Base-by-base conservation (phyloP, 2,797 vertebrate genomes). In the Leucoraja ocellata region DNA sequence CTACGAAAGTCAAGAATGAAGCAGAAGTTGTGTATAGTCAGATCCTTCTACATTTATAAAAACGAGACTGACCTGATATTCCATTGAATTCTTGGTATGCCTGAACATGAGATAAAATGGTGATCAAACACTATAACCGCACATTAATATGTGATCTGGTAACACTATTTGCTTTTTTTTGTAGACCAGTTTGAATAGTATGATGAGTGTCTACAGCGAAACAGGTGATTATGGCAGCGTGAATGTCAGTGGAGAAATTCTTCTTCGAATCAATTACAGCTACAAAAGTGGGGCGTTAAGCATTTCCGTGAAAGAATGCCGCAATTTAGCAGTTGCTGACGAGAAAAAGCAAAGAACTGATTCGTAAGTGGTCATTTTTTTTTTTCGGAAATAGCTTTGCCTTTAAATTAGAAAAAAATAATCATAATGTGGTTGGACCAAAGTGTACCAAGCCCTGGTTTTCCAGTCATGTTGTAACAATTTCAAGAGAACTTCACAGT, bases 131-230 rank as follows among this genome's bases (percentile, higher is more conserved):
- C 1, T 28, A 8, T 63, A 86, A 63, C 3, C 83, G 10, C 83
- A 46, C 46, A 46, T 18, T 46, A 73, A 74, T 91, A 46, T 46
- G 7, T 91, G n/a, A 71, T 46, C 65, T 54, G 1, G 54, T 92
- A 21, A 92, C 39, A n/a, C 71, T 91, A 25, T 88, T 93, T 94
- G 91, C 58, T 94, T 25, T 94, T 94, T 94, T n/a, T 95, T 96
- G 84, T 96, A 99, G 99, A 98, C 97, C n/a, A 99, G 99, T 95
- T 97, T 99, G 94, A 98, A 98, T 96, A 99, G 99, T 95, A 98
- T 97, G 97, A 97, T 97, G 96, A 99, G 98, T 94, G 97, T 99
- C 93, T 99, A 99, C 94, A 99, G 99, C 94, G 99, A 99, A 96
- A 98, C 98, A 0, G 98, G 99, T 94, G 98, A 99, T 97, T 99